Percentiles rank a stretch among this genome's conserved stretches.
Evolutionary conservation across 2,888 invertebrate species (phyloP).

Genomic region (Cordilura impudica): DNA sequence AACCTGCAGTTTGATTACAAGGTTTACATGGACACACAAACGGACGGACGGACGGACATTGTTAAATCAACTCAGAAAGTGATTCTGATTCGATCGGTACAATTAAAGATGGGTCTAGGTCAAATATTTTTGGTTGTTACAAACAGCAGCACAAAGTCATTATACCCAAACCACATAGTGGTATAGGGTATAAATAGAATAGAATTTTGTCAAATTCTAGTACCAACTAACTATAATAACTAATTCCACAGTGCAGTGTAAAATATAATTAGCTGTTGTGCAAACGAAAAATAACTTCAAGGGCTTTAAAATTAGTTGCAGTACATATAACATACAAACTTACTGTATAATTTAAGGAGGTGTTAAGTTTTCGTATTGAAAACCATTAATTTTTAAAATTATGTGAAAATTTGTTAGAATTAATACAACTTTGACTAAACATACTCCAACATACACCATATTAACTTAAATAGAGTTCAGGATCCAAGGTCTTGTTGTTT

Average conservation of each 20-base stretch:
- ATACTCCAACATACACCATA: background rate
- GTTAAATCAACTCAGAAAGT: no score
- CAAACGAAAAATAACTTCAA: constrained; percentile 33
- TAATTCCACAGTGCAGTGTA: background rate
- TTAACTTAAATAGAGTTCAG: constrained; percentile 53
- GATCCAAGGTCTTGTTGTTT: constrained; percentile 53
- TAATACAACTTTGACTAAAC: background rate
- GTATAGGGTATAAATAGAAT: no score
- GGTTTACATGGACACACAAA: no score
- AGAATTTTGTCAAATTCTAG: no score
- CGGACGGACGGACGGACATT: no score
- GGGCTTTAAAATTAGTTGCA: constrained; percentile 19
- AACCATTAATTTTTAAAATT: constrained; percentile 34
- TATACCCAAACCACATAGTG: no score
- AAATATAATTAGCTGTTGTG: constrained; percentile 6
- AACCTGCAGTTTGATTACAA: no score
- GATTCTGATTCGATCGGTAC: no score
- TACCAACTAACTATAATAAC: background rate
- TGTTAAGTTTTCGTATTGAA: constrained; percentile 31
- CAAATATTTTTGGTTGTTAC: no score
- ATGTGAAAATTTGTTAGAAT: constrained; percentile 24
- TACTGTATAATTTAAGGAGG: constrained; percentile 36
- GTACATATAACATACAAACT: background rate
- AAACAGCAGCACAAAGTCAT: no score
- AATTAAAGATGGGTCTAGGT: no score